Evolutionary conservation across 2,888 invertebrate genomes (phyloP).

Genomic region (Phyto melanocephala): DNA sequence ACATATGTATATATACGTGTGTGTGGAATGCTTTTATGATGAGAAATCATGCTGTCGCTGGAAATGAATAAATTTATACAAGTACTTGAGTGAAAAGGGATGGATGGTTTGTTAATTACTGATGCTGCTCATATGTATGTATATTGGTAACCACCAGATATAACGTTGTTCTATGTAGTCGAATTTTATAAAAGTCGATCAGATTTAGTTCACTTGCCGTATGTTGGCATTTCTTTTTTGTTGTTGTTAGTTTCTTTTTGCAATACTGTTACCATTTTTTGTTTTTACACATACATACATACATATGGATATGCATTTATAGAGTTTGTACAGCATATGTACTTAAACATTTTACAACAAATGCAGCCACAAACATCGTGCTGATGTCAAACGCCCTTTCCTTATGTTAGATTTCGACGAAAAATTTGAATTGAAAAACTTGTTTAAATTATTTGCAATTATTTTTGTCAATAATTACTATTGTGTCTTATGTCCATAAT

Average conservation of each 20-base stretch:
- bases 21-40: no score
- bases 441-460: slow-evolving; percentile 73
- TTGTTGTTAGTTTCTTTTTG: not conserved
- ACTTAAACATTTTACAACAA: no score
- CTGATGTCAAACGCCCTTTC: slow-evolving; percentile 51
- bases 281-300: slow-evolving; percentile 3
- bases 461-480: slow-evolving; percentile 77
- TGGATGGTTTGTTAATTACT: slow-evolving; percentile 24
- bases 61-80: slow-evolving; percentile 31
- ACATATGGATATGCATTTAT: no score
- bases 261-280: slow-evolving; percentile 46
- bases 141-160: slow-evolving; percentile 26
- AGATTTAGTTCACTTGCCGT: slow-evolving; percentile 36
- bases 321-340: no score
- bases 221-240: slow-evolving; percentile 49
- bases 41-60: slow-evolving; percentile 28
- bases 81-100: slow-evolving; percentile 1
- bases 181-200: slow-evolving; percentile 40
- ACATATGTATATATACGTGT: no score
- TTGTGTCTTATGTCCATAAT: slow-evolving; percentile 74
- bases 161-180: slow-evolving; percentile 20
- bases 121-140: slow-evolving; percentile 46
- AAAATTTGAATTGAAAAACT: slow-evolving; percentile 46
- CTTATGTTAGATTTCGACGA: slow-evolving; percentile 48
- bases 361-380: slow-evolving; percentile 27